These are phyloP conservation scores for Trichechus manatus DNA, from an alignment of 2,113 vertebrate genomes.

Conservation along the genomic window DNA sequence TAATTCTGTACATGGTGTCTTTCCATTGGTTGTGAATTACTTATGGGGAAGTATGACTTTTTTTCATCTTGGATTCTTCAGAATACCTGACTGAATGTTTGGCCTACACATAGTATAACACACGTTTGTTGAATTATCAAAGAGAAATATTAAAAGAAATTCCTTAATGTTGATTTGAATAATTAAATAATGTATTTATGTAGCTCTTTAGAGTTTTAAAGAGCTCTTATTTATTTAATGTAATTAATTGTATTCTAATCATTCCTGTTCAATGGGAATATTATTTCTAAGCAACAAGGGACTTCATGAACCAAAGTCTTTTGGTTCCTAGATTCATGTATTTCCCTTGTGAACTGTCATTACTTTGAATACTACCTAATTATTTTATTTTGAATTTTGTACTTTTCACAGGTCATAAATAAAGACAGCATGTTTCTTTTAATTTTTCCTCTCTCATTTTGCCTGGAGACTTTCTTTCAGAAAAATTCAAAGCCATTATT, in stretches of 20 bases:
- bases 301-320: not conserved
- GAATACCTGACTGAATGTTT: not conserved
- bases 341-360: slow-evolving; percentile 3
- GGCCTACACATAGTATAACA: not conserved
- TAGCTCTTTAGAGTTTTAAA: not conserved
- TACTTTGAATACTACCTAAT: not conserved
- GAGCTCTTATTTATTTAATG: not conserved
- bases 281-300: not conserved
- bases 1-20: not conserved
- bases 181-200: not conserved
- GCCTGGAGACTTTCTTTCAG: slow-evolving; percentile 36
- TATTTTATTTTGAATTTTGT: slow-evolving; percentile 42
- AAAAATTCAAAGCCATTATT: slow-evolving; percentile 57
- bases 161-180: slow-evolving; percentile 4
- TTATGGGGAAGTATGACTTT: not conserved
- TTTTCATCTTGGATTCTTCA: not conserved
- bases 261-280: not conserved
- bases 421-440: not conserved
- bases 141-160: not conserved
- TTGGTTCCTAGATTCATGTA: not conserved
- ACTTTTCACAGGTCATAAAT: slow-evolving; percentile 21
- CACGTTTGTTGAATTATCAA: not conserved
- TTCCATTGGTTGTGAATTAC: not conserved
- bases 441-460: not conserved
- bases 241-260: not conserved